Evolutionary conservation across 2,888 invertebrate species (phyloP), one percentile per base, ranked within the genome.

Genomic region (Spicauda simplicius): DNA sequence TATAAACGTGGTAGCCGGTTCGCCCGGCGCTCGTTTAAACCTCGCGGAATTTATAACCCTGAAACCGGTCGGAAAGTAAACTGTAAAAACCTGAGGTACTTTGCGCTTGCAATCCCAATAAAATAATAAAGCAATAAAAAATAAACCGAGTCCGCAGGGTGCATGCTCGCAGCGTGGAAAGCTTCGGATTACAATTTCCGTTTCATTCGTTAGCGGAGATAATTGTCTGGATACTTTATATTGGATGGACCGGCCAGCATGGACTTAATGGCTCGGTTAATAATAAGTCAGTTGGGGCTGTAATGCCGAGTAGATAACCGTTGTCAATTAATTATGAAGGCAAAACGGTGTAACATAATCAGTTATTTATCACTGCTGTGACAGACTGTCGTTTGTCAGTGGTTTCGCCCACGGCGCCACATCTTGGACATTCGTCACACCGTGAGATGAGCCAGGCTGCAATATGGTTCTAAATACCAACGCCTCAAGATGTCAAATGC

Each of bases 351-450:
- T 89, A 91, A 90, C 87, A 88, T 86, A 90, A 91, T 92, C 91
- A 91, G 92, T 90, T 91, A 92, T 92, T 92, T 91, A 93, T 93
- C 91, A 91, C 85, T 79, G 82, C 80, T 86, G 88, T 84, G 90
- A 89, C 90, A 88, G 85, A 82, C 81, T 80, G 87, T 87, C 91
- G 85, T 92, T 92, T 93, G 90, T 91, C 92, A 90, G 86, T 78
- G 79, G 86, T 86, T 87, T 88, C 91, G 88, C 91, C 92, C 90
- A 91, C 91, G 86, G 80, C 76, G 80, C 78, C 80, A 76, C 83
- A 78, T 84, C 88, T 87, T 79, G 80, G 81, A 83, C 81, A 86
- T 89, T 87, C 86, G 87, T 91, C 88, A 87, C 85, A 80, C 81
- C 77, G 73, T 45, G 20, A 30, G 37, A 62, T 57, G 68, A 68